Percentiles rank a stretch among this genome's conserved stretches.
Evolutionary conservation across 1,140 invertebrate species (phyloP).

Genomic region (Drosophila dunni): DNA sequence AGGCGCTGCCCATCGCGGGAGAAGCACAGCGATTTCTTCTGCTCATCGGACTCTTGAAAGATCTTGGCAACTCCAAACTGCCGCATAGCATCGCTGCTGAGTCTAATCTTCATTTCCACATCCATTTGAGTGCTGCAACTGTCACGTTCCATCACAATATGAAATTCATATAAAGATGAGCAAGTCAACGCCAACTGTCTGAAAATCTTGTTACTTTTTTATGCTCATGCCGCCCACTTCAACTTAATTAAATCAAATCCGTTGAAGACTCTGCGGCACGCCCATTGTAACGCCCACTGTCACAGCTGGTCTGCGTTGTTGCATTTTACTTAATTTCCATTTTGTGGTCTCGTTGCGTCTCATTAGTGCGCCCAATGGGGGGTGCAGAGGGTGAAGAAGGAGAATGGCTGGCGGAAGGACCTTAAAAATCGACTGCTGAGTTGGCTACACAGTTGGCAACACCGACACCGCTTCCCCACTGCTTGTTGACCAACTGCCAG

Average conservation of each 20-base stretch:
- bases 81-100: constrained; percentile 29
- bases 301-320: constrained; percentile 19
- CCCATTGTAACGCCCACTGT: constrained; percentile 38
- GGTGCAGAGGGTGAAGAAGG: not conserved
- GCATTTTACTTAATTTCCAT: constrained; percentile 74
- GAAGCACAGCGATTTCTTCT: constrained; percentile 41
- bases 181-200: constrained; percentile 14
- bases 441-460: constrained; percentile 47
- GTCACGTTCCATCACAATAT: not conserved
- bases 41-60: constrained; percentile 26
- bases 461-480: not conserved
- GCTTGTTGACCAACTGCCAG: constrained; percentile 70
- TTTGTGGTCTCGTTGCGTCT: constrained; percentile 59
- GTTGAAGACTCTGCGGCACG: constrained; percentile 28
- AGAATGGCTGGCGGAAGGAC: constrained; percentile 1
- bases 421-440: constrained; percentile 55
- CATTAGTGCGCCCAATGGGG: constrained; percentile 51
- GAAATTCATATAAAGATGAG: constrained; percentile 22
- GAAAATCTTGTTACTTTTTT: not conserved
- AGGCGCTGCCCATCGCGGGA: constrained; percentile 41
- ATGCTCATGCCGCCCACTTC: constrained; percentile 24
- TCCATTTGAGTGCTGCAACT: not conserved
- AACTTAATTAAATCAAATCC: constrained; percentile 72
- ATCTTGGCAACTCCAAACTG: constrained; percentile 50
- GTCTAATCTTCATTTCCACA: constrained; percentile 11